Evolutionary conservation across 2,888 invertebrate species (phyloP), one percentile per base, ranked within the genome.

Genomic region (Rhagium mordax): DNA sequence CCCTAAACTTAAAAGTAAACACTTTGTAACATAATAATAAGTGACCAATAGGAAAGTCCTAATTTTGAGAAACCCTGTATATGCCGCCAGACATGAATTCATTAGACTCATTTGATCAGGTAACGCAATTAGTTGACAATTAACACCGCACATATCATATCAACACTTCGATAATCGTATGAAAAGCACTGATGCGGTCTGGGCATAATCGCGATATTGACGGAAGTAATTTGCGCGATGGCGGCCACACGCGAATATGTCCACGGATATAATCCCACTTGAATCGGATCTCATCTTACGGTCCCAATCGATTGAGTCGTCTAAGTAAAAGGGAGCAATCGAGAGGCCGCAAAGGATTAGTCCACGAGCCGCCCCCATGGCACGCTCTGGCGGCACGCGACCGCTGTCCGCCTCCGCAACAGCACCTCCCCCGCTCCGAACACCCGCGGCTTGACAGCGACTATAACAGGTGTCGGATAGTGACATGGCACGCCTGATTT

Each of bases 341-440:
- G 71, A 64, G 64, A 72, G 70, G 70, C 76, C 76, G 71, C 76
- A 74, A 67, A 74, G 74, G 74, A 76, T 76, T 76, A 76, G 71
- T 60, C 65, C 61, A 59, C 51, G 70, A 70, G 79, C 79, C 81
- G 81, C 81, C 81, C 77, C 81, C 82, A 72, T 67, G 65, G 71
- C 71, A 64, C 75, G 73, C 74, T 77, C 73, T 72, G 80, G 78
- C 81, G 85, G 85, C 86, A 85, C 86, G 86, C 86, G 86, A 85
- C 85, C 85, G 85, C 84, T 86, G 86, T 85, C 85, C 85, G 84
- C 85, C 83, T 75, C 82, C 82, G 81, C 77, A 74, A 79, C 71
- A 4, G 61, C 74, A 70, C 55, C 55, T 61, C 66, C 70, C 57
- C 74, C 72, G 72, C 62, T 74, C 64, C 61, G 15, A 16, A 27